A percentile compares a stretch with the other conserved stretches of the same genome.
phyloP scores from a whole-genome alignment of 64 coral and sea anemone species.

The Montipora sp. region DNA sequence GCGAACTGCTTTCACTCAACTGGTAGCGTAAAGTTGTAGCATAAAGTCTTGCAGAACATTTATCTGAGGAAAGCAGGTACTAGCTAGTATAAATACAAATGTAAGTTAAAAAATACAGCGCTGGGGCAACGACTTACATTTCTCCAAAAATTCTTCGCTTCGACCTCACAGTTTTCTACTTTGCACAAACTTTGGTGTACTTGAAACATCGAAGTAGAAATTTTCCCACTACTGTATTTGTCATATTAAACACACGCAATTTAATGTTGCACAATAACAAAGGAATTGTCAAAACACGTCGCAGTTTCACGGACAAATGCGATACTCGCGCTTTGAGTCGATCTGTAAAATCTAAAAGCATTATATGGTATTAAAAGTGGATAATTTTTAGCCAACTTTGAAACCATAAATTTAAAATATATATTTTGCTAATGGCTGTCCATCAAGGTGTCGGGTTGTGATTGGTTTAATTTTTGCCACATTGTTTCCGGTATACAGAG shows the following conservation, averaged over 20 bases:
- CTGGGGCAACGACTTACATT: background rate
- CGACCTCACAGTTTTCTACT: background rate
- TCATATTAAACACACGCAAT: no score
- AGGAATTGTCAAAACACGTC: background rate
- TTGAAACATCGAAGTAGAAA: background rate
- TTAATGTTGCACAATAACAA: background rate
- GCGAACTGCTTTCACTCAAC: background rate
- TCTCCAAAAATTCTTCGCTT: background rate
- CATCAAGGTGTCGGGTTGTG: background rate
- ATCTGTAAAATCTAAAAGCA: background rate
- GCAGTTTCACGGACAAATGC: background rate
- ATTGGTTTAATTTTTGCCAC: conserved; percentile 1
- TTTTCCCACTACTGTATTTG: background rate
- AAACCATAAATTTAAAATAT: background rate
- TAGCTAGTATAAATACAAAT: no score
- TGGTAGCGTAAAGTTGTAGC: background rate
- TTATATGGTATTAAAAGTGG: background rate
- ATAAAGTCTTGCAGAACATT: background rate
- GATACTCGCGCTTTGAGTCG: background rate
- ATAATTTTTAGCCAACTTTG: background rate
- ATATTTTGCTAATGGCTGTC: background rate
- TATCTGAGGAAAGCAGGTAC: background rate
- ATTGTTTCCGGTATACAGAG: background rate
- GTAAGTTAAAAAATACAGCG: no score
- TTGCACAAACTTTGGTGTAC: background rate